Conservation (phyloP, 2,113 vertebrate species). For the Junco hyemalis region DNA sequence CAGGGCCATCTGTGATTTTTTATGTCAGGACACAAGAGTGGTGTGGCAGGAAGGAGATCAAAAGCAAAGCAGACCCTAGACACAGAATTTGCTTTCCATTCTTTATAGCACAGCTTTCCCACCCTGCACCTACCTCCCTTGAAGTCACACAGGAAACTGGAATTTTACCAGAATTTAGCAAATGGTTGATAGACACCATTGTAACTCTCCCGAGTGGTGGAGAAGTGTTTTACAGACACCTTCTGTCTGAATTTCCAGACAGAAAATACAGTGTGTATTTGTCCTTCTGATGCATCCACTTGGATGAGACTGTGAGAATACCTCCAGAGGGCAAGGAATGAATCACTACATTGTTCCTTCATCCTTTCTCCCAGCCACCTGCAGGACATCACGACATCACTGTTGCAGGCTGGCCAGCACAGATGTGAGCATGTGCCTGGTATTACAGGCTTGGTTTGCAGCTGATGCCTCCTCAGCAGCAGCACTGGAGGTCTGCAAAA, state of each 20-base stretch:
- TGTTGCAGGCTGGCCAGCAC: not conserved
- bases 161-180: not conserved
- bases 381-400: not conserved
- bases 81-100: not conserved
- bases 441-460: rapidly evolving
- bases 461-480: not conserved
- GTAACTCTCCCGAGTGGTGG: not conserved
- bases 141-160: not conserved
- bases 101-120: not conserved
- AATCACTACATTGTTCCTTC: not conserved
- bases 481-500: not conserved
- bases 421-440: rapidly evolving
- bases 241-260: not conserved
- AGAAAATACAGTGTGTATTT: not conserved
- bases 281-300: not conserved
- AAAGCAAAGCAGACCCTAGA: not conserved
- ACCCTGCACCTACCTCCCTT: not conserved
- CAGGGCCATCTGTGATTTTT: not conserved
- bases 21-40: not conserved
- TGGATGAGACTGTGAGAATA: not conserved
- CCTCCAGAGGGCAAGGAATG: not conserved
- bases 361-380: not conserved
- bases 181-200: not conserved
- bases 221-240: not conserved
- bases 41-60: not conserved